Percentiles rank a stretch among this genome's conserved stretches.
Evolutionary conservation across 1,140 invertebrate genomes (phyloP).

Genomic region (Protaetia brevitarsis): DNA sequence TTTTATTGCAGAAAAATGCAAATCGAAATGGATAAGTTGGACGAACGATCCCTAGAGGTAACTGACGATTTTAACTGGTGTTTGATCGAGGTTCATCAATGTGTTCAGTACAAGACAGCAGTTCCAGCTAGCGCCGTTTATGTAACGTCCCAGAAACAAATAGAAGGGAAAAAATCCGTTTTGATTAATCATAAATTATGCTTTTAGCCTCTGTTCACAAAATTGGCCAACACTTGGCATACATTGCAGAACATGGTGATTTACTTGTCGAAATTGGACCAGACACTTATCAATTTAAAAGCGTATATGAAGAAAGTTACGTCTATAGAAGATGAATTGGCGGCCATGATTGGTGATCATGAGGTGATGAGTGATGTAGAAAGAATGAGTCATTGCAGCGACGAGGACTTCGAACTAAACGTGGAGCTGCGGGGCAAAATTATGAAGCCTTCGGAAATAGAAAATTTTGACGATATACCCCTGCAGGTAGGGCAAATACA

Average conservation of each 20-base stretch:
- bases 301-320: slow-evolving; percentile 51
- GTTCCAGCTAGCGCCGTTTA: slow-evolving; percentile 62
- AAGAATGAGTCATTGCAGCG: slow-evolving; percentile 39
- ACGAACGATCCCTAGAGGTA: slow-evolving; percentile 48
- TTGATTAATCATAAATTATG: slow-evolving; percentile 7
- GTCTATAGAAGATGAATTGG: slow-evolving; percentile 42
- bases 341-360: slow-evolving; percentile 37
- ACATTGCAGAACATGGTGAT: slow-evolving; percentile 61
- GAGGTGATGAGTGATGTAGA: slow-evolving; percentile 52
- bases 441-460: slow-evolving; percentile 46
- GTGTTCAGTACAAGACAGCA: slow-evolving; percentile 58
- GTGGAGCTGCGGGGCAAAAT: slow-evolving; percentile 42
- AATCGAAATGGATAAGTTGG: slow-evolving; percentile 53
- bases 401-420: not conserved
- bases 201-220: slow-evolving; percentile 61
- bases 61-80: slow-evolving; percentile 49
- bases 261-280: slow-evolving; percentile 58
- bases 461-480: slow-evolving; percentile 50
- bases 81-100: slow-evolving; percentile 56
- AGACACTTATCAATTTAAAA: slow-evolving; percentile 54
- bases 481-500: slow-evolving; percentile 49
- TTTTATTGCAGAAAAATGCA: slow-evolving; percentile 55
- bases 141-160: slow-evolving; percentile 44
- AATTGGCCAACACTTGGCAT: slow-evolving; percentile 61
- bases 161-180: slow-evolving; percentile 5